phyloP scores from a whole-genome alignment of 2,797 vertebrate species.

The Taeniopygia guttata region DNA sequence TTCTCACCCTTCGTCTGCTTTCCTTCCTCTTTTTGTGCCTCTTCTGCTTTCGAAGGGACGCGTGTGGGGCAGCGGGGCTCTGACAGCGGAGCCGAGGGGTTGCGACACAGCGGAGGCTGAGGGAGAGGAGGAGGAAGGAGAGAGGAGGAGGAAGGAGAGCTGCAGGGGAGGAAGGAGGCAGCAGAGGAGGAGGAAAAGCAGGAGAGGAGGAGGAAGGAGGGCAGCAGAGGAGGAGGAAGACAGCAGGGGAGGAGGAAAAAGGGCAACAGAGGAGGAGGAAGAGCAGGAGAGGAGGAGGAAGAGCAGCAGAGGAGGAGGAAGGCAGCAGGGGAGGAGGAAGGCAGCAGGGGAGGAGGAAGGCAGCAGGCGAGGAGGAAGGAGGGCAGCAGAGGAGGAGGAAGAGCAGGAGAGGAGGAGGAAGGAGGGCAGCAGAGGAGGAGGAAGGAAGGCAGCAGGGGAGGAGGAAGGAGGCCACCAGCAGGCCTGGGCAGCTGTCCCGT shows the following conservation, averaged over 20 bases:
- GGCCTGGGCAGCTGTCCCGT: not conserved
- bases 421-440: too few species aligned
- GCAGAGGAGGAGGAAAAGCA: not conserved
- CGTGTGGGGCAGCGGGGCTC: not conserved
- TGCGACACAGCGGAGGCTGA: not conserved
- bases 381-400: not conserved
- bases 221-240: not conserved
- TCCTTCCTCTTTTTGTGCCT: conserved; percentile 34
- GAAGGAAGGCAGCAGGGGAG: not conserved
- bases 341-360: too few species aligned
- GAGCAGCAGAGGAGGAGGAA: not conserved
- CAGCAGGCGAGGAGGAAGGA: not conserved
- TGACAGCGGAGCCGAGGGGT: conserved; percentile 46
- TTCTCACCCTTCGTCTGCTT: not conserved
- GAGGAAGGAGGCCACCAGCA: not conserved
- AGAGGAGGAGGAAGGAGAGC: not conserved
- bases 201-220: not conserved
- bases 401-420: not conserved
- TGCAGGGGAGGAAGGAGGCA: not conserved
- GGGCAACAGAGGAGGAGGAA: not conserved
- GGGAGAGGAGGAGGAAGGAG: not conserved
- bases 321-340: not conserved
- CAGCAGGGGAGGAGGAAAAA: not conserved
- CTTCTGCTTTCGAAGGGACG: conserved; percentile 22
- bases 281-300: not conserved